Evolutionary conservation across 2,113 vertebrate species (phyloP), one percentile per base, ranked within the genome.

Genomic region (Colaptes auratus): DNA sequence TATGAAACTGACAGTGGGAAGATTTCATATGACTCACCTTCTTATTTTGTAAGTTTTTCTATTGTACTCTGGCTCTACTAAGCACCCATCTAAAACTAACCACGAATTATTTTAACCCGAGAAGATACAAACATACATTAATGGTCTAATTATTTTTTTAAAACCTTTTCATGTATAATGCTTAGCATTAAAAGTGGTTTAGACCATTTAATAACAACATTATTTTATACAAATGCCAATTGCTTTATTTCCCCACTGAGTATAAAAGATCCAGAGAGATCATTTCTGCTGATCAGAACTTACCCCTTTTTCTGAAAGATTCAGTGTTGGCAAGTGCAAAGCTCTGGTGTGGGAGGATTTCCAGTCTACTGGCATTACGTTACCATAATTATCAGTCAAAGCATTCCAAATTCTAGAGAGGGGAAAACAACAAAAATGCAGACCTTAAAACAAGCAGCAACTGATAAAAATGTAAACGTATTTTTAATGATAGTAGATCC

Each of bases 281-380:
- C 35, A 75, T 36, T 92, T 85, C 55, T 83, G 52, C 31, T 71
- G 33, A 82, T 84, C 46, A 83, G 46, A 86, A 98, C 94, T 97
- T 97, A 99, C 99, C 97, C 97, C 98, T 55, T 98, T 98, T 78
- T 98, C 98, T 27, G 97, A 97, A 86, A 99, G 98, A 97, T 99
- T 99, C 75, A 99, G 98, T 7, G 98, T 98, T 69, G 99, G 98
- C 95, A 99, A 97, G 90, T 99, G 99, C 44, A 99, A 98, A 82
- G 98, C 97, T 92, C 99, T 98, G 24, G 98, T 99, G 88, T 99
- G 98, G 39, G 99, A 99, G 12, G 98, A 99, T 84, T 99, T 99
- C 99, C 99, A 99, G 97, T 99, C 99, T 82, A 99, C 99, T 13
- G 99, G 98, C 99, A 99, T 99, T 89, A 99, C 99, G 2, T 99